phyloP scores from a whole-genome alignment of 2,113 vertebrate species.

The Hiodon alosoides region DNA sequence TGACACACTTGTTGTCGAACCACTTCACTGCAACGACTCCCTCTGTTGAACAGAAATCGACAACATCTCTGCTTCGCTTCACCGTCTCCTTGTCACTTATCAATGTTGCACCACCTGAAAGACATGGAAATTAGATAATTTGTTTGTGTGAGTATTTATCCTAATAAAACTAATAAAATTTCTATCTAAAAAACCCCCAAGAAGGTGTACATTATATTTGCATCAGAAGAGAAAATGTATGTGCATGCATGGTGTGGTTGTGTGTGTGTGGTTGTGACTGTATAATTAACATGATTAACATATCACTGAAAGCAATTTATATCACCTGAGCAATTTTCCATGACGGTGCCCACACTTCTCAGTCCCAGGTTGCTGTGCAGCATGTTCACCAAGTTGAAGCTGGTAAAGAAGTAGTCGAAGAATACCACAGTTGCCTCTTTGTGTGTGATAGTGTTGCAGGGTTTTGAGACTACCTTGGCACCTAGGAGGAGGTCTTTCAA shows the following conservation, averaged over 20 bases:
- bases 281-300: not conserved
- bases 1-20: conserved; percentile 1
- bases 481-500: conserved; percentile 1
- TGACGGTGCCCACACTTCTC: not conserved
- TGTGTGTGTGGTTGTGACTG: too few species aligned
- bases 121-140: conserved; percentile 4
- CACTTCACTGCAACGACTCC: conserved; percentile 1
- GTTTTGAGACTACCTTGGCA: not conserved
- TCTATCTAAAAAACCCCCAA: not conserved
- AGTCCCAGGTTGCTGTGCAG: conserved; percentile 1
- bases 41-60: not conserved
- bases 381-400: not conserved
- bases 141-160: not conserved
- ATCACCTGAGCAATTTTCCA: not conserved
- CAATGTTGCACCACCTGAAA: conserved; percentile 7
- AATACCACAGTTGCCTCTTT: not conserved
- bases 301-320: not conserved
- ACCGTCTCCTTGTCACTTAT: not conserved
- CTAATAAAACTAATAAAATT: not conserved
- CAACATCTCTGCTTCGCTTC: not conserved
- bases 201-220: conserved; percentile 1
- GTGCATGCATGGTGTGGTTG: too few species aligned
- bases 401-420: conserved; percentile 5
- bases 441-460: not conserved
- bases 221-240: conserved; percentile 9